Conservation (phyloP, 2,113 vertebrate species). For the Lethenteron reissneri region DNA sequence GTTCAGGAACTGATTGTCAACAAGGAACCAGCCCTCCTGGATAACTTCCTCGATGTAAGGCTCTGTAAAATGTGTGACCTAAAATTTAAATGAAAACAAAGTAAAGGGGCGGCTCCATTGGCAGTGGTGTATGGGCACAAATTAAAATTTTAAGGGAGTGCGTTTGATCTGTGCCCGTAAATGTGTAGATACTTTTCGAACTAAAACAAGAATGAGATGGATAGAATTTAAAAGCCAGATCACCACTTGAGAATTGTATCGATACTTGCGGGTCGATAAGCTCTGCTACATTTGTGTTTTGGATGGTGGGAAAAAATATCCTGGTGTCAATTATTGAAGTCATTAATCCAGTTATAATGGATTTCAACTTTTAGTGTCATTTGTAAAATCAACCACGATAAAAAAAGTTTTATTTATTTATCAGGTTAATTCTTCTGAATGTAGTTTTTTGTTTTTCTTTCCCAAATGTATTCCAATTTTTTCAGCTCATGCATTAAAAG, state of each 20-base stretch:
- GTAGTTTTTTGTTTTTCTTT: not conserved
- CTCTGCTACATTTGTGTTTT: too few species aligned
- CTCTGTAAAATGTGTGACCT: not conserved
- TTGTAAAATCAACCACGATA: not conserved
- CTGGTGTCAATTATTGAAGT: too few species aligned
- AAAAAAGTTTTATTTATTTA: not conserved
- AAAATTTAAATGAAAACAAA: not conserved
- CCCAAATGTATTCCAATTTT: not conserved
- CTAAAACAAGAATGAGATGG: not conserved
- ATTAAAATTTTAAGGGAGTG: not conserved
- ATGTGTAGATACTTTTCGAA: not conserved
- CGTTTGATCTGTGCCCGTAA: not conserved
- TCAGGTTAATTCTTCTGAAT: not conserved
- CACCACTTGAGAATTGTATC: not conserved
- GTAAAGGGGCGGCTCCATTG: not conserved
- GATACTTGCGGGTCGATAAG: too few species aligned
- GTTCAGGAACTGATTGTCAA: slow-evolving; percentile 79
- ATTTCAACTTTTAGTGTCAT: not conserved
- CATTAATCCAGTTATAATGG: too few species aligned
- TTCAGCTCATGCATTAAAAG: too few species aligned
- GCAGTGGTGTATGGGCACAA: accelerated
- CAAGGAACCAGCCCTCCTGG: slow-evolving; percentile 65
- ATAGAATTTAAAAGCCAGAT: not conserved
- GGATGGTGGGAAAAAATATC: too few species aligned
- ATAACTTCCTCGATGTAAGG: slow-evolving; percentile 78